A percentile compares a stretch with the other conserved stretches of the same genome.
Conservation (phyloP, 53 echinoderm and acorn worm genomes). For the Holothuria scabra region DNA sequence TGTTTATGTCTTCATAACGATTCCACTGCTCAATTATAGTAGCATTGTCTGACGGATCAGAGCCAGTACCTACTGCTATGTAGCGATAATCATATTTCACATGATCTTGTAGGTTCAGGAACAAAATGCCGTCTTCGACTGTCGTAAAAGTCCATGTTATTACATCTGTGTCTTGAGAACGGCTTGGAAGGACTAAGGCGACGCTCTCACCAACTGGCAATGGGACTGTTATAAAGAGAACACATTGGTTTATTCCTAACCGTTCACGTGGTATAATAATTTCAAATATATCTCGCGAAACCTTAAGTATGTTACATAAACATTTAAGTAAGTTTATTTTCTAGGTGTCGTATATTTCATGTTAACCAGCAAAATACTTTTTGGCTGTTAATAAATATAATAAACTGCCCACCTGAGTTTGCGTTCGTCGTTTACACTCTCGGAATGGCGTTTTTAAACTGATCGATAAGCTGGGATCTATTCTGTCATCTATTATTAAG, state of each 20-base stretch:
- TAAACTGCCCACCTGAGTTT: no score
- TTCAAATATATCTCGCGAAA: no score
- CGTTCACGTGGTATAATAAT: no score
- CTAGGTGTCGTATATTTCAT: no score
- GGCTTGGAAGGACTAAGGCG: not conserved
- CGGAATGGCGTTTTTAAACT: no score
- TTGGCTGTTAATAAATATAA: no score
- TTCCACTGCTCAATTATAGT: slow-evolving; percentile 6
- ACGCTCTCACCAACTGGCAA: not conserved
- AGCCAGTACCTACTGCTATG: slow-evolving; percentile 5
- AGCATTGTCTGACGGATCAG: not conserved
- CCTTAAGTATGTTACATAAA: no score
- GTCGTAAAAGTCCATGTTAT: not conserved
- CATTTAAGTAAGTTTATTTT: no score
- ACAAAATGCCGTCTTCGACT: not conserved
- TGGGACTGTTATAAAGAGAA: slow-evolving; percentile 2
- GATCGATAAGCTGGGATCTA: no score
- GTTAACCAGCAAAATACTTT: no score
- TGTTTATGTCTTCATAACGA: not conserved
- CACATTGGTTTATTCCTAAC: not conserved
- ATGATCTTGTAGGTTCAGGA: not conserved
- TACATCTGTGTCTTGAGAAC: not conserved
- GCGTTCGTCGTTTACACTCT: no score
- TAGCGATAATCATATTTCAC: not conserved
- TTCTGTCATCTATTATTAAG: no score